phyloP scores from a whole-genome alignment of 2,888 invertebrate genomes.

The Alitta virens region DNA sequence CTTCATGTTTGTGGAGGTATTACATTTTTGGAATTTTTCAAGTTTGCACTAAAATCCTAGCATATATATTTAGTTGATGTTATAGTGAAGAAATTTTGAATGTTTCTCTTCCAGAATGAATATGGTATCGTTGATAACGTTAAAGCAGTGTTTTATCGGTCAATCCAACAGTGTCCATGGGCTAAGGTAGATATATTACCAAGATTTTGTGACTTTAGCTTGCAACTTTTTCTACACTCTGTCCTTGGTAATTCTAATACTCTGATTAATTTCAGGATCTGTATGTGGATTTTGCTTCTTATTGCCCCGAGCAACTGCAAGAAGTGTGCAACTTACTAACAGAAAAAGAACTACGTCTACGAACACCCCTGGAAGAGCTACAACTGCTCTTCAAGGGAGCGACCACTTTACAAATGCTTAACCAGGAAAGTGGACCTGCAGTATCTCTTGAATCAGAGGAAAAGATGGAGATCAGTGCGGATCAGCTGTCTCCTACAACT shows the following conservation, averaged over 20 bases:
- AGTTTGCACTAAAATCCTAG: too few species aligned
- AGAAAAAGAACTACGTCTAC: constrained; percentile 57
- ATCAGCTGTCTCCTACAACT: too few species aligned
- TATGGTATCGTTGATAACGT: constrained; percentile 38
- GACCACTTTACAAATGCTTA: too few species aligned
- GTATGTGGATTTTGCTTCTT: constrained; percentile 53
- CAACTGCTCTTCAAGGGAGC: constrained; percentile 36
- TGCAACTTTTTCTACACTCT: too few species aligned
- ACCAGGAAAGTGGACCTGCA: too few species aligned
- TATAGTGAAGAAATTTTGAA: too few species aligned
- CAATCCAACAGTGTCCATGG: constrained; percentile 57
- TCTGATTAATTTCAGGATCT: constrained; percentile 42
- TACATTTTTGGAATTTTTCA: too few species aligned
- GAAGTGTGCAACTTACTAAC: constrained; percentile 56
- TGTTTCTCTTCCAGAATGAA: constrained; percentile 32
- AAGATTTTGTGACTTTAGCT: too few species aligned
- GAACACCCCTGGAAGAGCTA: constrained; percentile 59
- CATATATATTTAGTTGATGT: too few species aligned
- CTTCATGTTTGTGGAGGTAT: constrained; percentile 54
- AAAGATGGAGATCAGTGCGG: too few species aligned
- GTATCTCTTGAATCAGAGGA: too few species aligned
- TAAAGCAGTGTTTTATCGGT: constrained; percentile 55
- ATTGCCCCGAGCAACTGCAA: constrained; percentile 51
- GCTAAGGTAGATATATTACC: constrained; percentile 48
- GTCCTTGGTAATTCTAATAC: too few species aligned